phyloP scores from a whole-genome alignment of 2,113 vertebrate genomes.

The Hypomesus transpacificus region DNA sequence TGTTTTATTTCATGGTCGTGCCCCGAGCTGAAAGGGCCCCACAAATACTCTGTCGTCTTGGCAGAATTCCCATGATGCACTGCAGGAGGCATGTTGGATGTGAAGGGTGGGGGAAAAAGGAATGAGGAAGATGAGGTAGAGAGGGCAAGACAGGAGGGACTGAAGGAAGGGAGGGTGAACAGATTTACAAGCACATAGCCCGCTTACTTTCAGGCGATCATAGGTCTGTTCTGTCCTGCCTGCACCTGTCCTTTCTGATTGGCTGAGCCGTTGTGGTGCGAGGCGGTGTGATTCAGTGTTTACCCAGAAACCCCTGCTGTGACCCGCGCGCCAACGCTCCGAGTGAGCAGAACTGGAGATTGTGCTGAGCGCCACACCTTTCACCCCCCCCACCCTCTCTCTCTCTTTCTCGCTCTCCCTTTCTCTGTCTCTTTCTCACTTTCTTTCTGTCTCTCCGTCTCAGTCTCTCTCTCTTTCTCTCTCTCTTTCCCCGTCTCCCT shows the following conservation, averaged over 20 bases:
- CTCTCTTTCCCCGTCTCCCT: background rate
- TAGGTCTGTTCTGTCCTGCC: background rate
- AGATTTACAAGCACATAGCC: background rate
- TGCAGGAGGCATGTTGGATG: too few species aligned
- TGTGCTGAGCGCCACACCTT: background rate
- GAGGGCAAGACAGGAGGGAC: background rate
- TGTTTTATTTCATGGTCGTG: background rate
- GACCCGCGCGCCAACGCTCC: background rate
- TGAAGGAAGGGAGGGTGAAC: background rate
- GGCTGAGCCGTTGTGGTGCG: background rate
- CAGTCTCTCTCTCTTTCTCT: background rate
- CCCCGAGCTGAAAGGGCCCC: too few species aligned
- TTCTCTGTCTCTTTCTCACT: too few species aligned
- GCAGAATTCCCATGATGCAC: too few species aligned
- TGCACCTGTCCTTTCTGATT: background rate
- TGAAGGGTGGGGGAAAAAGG: too few species aligned
- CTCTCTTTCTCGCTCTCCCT: background rate
- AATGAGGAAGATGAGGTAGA: background rate
- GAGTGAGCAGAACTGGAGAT: background rate
- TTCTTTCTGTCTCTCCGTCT: background rate
- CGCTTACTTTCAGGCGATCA: too few species aligned
- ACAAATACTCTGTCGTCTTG: too few species aligned
- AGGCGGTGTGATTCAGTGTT: background rate
- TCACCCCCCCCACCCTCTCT: background rate
- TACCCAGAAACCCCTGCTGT: conserved; percentile 1